Base-by-base conservation (phyloP, 2,888 invertebrate genomes). In the Chaetogeoica ovagalla region DNA sequence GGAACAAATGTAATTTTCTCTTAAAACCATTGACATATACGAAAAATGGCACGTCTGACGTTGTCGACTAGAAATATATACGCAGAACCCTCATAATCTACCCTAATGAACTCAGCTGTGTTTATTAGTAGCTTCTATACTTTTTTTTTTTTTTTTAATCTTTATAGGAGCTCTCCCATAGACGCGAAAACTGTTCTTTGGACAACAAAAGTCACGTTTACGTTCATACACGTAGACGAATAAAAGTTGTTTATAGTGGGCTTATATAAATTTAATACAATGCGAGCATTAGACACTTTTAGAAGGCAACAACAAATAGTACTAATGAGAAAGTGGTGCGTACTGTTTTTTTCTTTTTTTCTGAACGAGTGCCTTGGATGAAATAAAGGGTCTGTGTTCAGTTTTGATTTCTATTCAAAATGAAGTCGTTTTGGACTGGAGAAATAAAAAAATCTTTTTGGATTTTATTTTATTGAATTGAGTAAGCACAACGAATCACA, bases 261-360 rank as follows among this genome's bases (percentile, higher is more conserved):
- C 70, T 77, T 62, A 60, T 77, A 77, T 60, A 30, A 70, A 69
- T 77, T 68, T 52, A n/a, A 77, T 52, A 69, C 70, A 62, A 52
- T 55, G 52, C 19, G 19, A 70, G 60, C 59, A 69, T 52, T 37
- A 52, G 60, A 21, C 69, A 70, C 69, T 77, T n/a, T 21, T 39
- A 62, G 21, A 19, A 3, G 62, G 23, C 69, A 60, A 52, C 70
- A 77, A 77, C 70, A 77, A 77, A 70, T 63, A 70, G 30, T 23
- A 62, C 77, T 77, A 77, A 77, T 77, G 77, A 77, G 70, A 70
- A 55, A 48, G 75, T 68, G n/a, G n/a, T 21, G 57, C 69, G 11
- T 60, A 0, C 21, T 60, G 60, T 66, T n/a, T n/a, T n/a, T n/a
- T n/a, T n/a, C n/a, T n/a, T n/a, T n/a, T n/a, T n/a, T n/a, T n/a